A percentile compares a stretch with the other conserved stretches of the same genome.
Conservation (phyloP, 2,113 vertebrate species). For the Pedetes capensis region DNA sequence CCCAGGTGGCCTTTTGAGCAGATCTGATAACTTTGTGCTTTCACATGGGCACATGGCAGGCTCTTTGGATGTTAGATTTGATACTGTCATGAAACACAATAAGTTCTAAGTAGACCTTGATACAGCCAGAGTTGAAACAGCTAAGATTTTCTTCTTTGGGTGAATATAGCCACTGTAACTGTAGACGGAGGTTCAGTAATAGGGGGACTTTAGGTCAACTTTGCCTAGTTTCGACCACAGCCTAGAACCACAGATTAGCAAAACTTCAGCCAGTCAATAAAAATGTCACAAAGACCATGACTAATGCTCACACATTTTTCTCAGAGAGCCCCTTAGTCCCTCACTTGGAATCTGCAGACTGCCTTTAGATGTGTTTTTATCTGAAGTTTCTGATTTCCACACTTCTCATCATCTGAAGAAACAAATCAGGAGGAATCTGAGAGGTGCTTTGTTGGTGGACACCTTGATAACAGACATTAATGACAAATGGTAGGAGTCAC, state of each 20-base stretch:
- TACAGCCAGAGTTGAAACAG: neutral
- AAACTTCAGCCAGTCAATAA: neutral
- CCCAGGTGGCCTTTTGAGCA: no score
- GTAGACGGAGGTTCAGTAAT: neutral
- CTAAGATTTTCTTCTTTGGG: neutral
- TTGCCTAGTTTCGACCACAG: neutral
- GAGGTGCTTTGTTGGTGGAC: neutral
- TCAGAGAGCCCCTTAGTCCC: neutral
- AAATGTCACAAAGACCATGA: neutral
- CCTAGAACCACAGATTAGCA: neutral
- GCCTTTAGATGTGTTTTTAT: neutral
- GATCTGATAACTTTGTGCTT: neutral
- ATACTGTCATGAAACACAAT: no score
- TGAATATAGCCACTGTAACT: neutral
- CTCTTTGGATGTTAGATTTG: no score
- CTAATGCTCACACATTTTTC: neutral
- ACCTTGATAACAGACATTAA: neutral
- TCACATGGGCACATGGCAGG: rapidly evolving
- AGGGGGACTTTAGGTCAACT: neutral
- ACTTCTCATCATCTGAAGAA: neutral
- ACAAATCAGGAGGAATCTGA: neutral
- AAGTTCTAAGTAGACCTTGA: neutral
- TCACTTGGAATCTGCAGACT: neutral
- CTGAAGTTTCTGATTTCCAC: neutral
- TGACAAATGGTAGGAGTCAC: no score